Base-by-base conservation (phyloP, 2,888 invertebrate genomes). In the Microctonus brassicae region DNA sequence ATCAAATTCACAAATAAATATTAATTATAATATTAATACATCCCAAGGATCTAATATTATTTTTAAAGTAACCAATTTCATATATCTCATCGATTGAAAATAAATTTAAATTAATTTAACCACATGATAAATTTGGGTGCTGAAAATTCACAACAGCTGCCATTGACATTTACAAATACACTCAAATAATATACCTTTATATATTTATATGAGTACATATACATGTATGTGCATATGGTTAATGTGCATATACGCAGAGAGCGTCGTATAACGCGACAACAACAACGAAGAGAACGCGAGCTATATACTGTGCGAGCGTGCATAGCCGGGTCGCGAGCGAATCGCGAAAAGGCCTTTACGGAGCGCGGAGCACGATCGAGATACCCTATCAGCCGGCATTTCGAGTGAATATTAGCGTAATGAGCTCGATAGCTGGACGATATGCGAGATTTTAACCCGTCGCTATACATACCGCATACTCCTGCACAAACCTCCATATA, bases 401-500 rank as follows among this genome's bases (percentile, higher is more conserved):
- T 85, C 84, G 83, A 84, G 84, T 81, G 84, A 85, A 86, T 85
- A 85, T 86, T 85, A 85, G 85, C 85, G 86, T 85, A 86, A 86
- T 85, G 85, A 86, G 84, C 84, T 77, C 84, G 85, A 86, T 85
- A 86, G 81, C 81, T 74, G 68, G 75, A 74, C 77, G 84, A 85
- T 82, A 82, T 77, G 62, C 61, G 77, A 83, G 83, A 83, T 84
- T 84, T 85, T 81, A 82, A 81, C 77, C 78, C 72, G 77, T 73
- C 75, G 78, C 63, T 72, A 70, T 81, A 82, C 82, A 80, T 82
- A 74, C 69, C 73, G 29, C 74, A 67, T 68, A 69, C 60, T 64
- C 61, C 29, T 63, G 62, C 63, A 60, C 57, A 47, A 47, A 47
- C 47, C 47, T 47, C 17, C 47, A 55, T 36, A 36, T 34, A 42